Evolutionary conservation across 2,113 vertebrate genomes (phyloP), one percentile per base, ranked within the genome.

Genomic region (Meles meles): DNA sequence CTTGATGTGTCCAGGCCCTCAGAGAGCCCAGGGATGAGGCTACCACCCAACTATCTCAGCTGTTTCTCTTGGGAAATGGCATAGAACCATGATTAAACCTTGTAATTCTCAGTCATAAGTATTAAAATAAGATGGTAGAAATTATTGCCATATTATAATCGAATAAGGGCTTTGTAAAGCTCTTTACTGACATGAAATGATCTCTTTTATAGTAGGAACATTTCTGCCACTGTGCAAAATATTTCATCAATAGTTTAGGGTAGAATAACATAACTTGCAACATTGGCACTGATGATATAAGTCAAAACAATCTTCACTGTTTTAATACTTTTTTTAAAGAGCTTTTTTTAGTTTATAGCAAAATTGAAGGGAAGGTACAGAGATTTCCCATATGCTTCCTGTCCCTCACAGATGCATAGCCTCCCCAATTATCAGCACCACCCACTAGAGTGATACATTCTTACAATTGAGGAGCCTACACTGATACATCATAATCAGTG

Each of bases 51-150:
- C 37, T 29, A 17, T 65, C 23, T 80, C 18, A 82, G 44, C 23
- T 80, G 21, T 34, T 88, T 81, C 42, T 93, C 17, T 34, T 14
- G 29, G 63, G 13, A 71, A 29, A 25, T 77, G 34, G 6, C 4
- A 55, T 7, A 80, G 34, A 21, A 80, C 44, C 39, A 87, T 20
- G 47, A 55, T 34, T 87, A 87, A 65, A 80, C 21, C 37, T 4
- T 79, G 9, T 47, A 39, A 87, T 90, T 90, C 47, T 79, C 34
- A 52, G 74, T 39, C 31, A 2, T 81, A 61, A 80, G 39, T 15
- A 63, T 67, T 92, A 95, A 95, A 81, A 90, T 57, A 67, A n/a
- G 63, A 61, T 83, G 42, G 47, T 72, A 88, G 65, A 96, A 92
- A 86, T 94, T 88, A 67, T 80, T 89, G 17, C 13, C 37, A 74